These are phyloP conservation scores for Pseudeuparius sepicola DNA, from an alignment of 2,888 invertebrate genomes.

Conservation along the genomic window DNA sequence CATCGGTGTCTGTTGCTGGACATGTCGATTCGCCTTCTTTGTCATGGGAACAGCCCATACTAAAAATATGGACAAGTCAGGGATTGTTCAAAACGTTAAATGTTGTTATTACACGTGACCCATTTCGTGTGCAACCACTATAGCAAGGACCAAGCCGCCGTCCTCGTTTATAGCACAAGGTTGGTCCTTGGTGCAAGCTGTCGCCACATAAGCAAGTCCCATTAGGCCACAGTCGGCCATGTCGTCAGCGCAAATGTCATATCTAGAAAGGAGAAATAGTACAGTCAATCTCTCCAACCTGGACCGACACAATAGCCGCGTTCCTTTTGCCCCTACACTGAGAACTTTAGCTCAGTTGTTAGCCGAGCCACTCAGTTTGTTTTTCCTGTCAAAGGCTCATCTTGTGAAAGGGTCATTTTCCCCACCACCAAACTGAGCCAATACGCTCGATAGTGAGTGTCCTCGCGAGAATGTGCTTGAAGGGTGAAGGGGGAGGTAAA, in stretches of 20 bases:
- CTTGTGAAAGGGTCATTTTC: too few relatives aligned
- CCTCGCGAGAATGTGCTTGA: too few relatives aligned
- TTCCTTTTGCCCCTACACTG: too few relatives aligned
- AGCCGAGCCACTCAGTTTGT: too few relatives aligned
- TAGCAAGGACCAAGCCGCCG: conserved; percentile 52
- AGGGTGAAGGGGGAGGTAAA: too few relatives aligned
- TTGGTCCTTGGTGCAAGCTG: conserved; percentile 51
- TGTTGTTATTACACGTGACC: conserved; percentile 50
- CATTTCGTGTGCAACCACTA: conserved; percentile 57
- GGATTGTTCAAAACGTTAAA: conserved; percentile 4
- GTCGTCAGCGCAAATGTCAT: conserved; percentile 46
- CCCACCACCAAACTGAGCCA: too few relatives aligned
- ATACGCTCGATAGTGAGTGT: too few relatives aligned
- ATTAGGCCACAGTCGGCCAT: conserved; percentile 45
- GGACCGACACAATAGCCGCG: too few relatives aligned
- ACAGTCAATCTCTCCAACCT: conserved; percentile 1
- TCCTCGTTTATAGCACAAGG: conserved; percentile 61
- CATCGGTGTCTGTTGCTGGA: conserved; percentile 37
- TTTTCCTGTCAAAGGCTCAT: too few relatives aligned
- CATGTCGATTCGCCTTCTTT: conserved; percentile 37
- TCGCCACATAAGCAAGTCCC: conserved; percentile 57
- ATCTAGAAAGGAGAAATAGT: conserved; percentile 33
- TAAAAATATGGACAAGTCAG: conserved; percentile 21
- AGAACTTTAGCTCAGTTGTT: too few relatives aligned
- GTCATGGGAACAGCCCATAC: conserved; percentile 41